Base-by-base conservation (phyloP, 53 echinoderm and acorn worm genomes). In the Hippasteria phrygiana region DNA sequence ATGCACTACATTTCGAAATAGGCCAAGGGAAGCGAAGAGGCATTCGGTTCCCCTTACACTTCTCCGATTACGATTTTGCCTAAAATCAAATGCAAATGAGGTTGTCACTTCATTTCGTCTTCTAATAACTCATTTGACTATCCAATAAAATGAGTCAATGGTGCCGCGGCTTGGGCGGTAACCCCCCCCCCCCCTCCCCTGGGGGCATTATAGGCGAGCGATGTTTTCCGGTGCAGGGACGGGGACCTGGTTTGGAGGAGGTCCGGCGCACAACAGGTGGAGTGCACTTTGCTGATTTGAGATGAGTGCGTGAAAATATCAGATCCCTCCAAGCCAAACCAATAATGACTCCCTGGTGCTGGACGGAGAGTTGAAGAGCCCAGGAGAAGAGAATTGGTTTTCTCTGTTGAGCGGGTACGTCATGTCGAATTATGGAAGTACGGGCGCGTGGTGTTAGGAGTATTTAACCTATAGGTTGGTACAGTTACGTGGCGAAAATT, bases 51-150 rank as follows among this genome's bases (percentile, higher is more conserved):
- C 59, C 26, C 16, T 24, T n/a, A n/a, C 13, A 40, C 47, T 29
- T 32, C 75, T 75, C 48, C 9, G 31, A 75, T 75, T 48, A 75
- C 34, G 29, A 24, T 26, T 32, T 71, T 69, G 18, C 70, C 33
- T 50, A 70, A 35, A 42, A 70, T 71, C 71, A 71, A 70, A 85
- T 85, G 70, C 71, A 50, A 70, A 85, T 85, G 43, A 64, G 38
- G 13, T 35, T 85, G 85, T 85, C 85, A 85, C 33, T 83, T 83
- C 67, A 34, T 24, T 69, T 69, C 34, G 69, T 64, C 12, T 54
- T 85, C 14, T 85, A 85, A 85, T 85, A 85, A 70, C 85, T 85
- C 85, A 85, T 69, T 85, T 70, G 38, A 51, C 85, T 48, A 70
- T 34, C 50, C 85, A 46, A 31, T 43, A 16, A 20, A 45, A 31